These are phyloP conservation scores for Myiotriccus ornatus DNA, from an alignment of 2,797 vertebrate genomes.

Conservation along the genomic window DNA sequence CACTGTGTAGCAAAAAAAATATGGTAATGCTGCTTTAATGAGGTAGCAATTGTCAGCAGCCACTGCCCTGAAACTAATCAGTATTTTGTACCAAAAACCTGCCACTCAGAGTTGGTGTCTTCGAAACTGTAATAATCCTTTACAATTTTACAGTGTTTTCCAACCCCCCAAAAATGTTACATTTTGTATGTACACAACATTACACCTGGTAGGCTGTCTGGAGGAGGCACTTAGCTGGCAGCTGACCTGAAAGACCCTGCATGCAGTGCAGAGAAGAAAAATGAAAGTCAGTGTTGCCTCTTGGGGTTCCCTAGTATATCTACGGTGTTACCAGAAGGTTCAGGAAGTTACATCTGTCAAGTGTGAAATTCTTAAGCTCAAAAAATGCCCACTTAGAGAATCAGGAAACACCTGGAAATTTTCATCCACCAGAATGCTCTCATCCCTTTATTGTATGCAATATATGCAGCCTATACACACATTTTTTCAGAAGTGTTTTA, in stretches of 20 bases:
- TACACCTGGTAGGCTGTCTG: not conserved
- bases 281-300: not conserved
- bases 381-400: constrained; percentile 36
- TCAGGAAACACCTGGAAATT: constrained; percentile 61
- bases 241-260: not conserved
- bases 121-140: not conserved
- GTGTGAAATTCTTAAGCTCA: constrained; percentile 53
- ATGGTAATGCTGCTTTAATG: not conserved
- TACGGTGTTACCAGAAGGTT: constrained; percentile 8
- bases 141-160: not conserved
- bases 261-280: not conserved
- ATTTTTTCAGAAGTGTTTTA: constrained; percentile 19
- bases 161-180: not conserved
- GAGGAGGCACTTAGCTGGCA: constrained; percentile 4
- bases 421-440: constrained; percentile 4
- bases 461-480: not conserved
- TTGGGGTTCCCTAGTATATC: not conserved
- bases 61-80: not conserved
- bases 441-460: not conserved
- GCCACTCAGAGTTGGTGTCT: not conserved
- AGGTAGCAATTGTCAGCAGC: not conserved
- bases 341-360: constrained; percentile 51
- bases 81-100: not conserved
- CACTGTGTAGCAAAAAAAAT: not conserved
- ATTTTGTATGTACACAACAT: not conserved